A percentile compares a stretch with the other conserved stretches of the same genome.
These are phyloP conservation scores for Drosophila planitibia DNA, from an alignment of 2,888 invertebrate genomes.

Conservation along the genomic window DNA sequence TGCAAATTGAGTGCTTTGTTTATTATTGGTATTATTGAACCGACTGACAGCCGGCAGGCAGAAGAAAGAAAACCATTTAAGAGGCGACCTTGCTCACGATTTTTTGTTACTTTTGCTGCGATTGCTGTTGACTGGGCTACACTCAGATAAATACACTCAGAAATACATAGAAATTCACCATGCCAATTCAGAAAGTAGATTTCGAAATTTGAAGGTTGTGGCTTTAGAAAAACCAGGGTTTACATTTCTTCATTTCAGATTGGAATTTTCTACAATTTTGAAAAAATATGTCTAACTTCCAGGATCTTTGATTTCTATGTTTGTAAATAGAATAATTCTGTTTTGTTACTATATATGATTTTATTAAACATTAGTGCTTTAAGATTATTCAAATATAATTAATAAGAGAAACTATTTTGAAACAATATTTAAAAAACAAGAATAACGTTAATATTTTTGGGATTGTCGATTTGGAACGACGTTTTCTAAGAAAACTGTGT, in stretches of 20 bases:
- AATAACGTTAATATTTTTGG: not conserved
- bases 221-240: not conserved
- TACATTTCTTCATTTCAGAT: not conserved
- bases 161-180: not conserved
- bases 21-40: conserved; percentile 8
- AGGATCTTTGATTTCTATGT: too few species aligned
- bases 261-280: not conserved
- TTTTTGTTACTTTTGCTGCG: conserved; percentile 18
- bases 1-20: conserved; percentile 55
- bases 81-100: conserved; percentile 58
- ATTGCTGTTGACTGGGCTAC: conserved; percentile 6
- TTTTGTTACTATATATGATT: too few species aligned
- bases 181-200: not conserved
- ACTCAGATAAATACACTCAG: not conserved
- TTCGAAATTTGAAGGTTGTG: not conserved
- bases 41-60: conserved; percentile 24
- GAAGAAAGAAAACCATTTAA: conserved; percentile 54
- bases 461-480: not conserved
- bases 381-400: not conserved
- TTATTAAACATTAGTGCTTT: not conserved
- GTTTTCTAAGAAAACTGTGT: not conserved
- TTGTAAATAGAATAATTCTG: too few species aligned
- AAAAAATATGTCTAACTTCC: not conserved
- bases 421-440: too few species aligned
- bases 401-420: too few species aligned